Percentiles rank a stretch among this genome's conserved stretches.
Evolutionary conservation across 2,888 invertebrate species (phyloP).

Genomic region (Caenorhabditis auriculariae): DNA sequence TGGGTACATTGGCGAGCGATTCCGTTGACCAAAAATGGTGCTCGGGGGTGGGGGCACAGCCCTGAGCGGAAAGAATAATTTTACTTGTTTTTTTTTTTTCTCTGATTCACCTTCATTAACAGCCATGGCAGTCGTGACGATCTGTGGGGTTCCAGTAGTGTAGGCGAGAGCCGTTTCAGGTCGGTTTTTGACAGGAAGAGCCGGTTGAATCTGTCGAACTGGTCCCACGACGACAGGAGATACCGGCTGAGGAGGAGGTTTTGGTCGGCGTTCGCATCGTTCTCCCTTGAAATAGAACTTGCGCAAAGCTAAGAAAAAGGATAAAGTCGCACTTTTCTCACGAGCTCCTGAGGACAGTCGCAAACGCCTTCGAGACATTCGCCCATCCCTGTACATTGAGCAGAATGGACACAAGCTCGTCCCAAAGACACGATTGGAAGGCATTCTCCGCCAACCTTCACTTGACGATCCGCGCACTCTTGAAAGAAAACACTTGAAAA

Average conservation of each 20-base stretch:
- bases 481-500: no score
- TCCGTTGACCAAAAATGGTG: slow-evolving; percentile 31
- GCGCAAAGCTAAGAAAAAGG: neutral
- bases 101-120: no score
- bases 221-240: neutral
- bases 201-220: slow-evolving; percentile 21
- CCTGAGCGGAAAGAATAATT: slow-evolving; percentile 11
- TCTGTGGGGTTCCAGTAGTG: no score
- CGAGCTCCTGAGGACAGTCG: slow-evolving; percentile 29
- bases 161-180: no score
- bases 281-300: slow-evolving; percentile 11
- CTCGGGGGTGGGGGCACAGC: slow-evolving; percentile 32
- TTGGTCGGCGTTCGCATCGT: slow-evolving; percentile 27
- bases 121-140: no score
- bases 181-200: no score
- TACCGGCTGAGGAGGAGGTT: neutral
- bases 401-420: slow-evolving; percentile 32
- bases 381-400: slow-evolving; percentile 36
- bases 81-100: no score
- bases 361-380: slow-evolving; percentile 41
- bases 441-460: slow-evolving; percentile 42
- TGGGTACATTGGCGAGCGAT: slow-evolving; percentile 32
- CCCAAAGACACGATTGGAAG: slow-evolving; percentile 39
- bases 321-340: slow-evolving; percentile 11
- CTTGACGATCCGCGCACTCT: slow-evolving; percentile 34